Conservation (phyloP, 2,113 vertebrate genomes). For the Mugil cephalus region DNA sequence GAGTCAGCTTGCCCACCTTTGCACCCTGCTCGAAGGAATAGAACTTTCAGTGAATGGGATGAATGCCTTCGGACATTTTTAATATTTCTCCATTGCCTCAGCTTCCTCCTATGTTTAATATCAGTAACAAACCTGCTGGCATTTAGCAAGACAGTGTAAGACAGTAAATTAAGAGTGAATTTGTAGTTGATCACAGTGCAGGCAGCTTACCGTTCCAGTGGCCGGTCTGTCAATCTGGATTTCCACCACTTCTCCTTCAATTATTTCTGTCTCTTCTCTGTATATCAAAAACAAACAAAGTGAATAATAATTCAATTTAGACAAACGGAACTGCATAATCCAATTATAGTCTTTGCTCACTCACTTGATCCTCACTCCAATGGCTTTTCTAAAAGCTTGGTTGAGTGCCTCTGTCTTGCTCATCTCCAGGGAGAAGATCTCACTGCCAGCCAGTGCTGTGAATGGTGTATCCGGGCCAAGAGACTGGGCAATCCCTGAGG, state of each 20-base stretch:
- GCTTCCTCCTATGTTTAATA: neutral
- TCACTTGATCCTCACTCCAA: conserved; percentile 95
- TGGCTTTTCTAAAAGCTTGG: conserved; percentile 93
- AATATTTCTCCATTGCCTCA: neutral
- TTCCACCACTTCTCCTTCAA: conserved; percentile 96
- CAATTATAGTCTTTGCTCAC: conserved; percentile 35
- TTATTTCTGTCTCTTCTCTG: conserved; percentile 96
- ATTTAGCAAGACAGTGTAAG: neutral
- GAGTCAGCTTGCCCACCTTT: conserved; percentile 94
- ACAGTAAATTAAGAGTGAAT: neutral
- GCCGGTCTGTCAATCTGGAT: conserved; percentile 96
- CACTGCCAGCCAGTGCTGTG: conserved; percentile 92
- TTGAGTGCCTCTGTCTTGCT: conserved; percentile 94
- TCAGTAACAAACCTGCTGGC: too few species aligned
- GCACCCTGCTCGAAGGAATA: conserved; percentile 84
- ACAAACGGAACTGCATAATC: neutral
- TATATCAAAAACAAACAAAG: conserved; percentile 18
- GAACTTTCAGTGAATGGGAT: neutral
- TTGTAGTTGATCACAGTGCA: neutral
- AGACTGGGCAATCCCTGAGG: conserved; percentile 91
- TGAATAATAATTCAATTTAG: neutral
- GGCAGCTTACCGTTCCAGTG: conserved; percentile 90
- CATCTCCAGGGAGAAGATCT: conserved; percentile 97
- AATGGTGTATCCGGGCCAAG: conserved; percentile 92
- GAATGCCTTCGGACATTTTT: too few species aligned